Conservation (phyloP, 2,113 vertebrate genomes). For the Merops nubicus region DNA sequence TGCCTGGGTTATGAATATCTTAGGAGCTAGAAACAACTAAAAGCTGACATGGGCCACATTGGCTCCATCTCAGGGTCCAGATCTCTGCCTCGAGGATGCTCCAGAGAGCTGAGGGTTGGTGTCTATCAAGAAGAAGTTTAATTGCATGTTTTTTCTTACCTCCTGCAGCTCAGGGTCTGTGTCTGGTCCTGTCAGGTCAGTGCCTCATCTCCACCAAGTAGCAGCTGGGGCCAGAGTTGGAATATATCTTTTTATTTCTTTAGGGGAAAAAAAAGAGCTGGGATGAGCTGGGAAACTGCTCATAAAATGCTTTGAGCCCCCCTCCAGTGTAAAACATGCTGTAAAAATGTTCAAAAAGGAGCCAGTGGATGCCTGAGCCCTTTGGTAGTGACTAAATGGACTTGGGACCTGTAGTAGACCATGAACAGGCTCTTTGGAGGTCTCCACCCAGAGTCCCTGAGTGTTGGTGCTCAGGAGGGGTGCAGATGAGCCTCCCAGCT, state of each 20-base stretch:
- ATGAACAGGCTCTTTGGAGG: background rate
- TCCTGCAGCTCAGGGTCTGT: background rate
- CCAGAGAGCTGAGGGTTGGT: background rate
- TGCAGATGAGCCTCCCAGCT: background rate
- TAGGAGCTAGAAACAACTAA: background rate
- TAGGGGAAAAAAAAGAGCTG: background rate
- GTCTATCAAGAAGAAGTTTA: background rate
- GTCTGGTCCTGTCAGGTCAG: background rate
- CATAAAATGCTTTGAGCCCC: background rate
- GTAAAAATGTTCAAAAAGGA: background rate
- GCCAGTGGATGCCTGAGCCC: background rate
- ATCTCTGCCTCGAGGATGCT: background rate
- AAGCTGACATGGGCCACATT: background rate
- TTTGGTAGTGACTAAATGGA: background rate
- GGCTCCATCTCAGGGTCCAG: background rate
- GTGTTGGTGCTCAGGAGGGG: background rate
- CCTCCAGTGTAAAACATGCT: background rate
- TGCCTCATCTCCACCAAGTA: background rate
- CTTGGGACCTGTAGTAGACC: background rate
- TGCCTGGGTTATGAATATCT: background rate
- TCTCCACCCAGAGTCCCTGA: background rate
- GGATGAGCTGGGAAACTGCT: background rate
- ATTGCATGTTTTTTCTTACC: background rate
- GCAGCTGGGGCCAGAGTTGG: background rate
- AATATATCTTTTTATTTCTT: background rate